A percentile compares a stretch with the other conserved stretches of the same genome.
Evolutionary conservation across 2,888 invertebrate species (phyloP).

Genomic region (Odontomyia ornata): DNA sequence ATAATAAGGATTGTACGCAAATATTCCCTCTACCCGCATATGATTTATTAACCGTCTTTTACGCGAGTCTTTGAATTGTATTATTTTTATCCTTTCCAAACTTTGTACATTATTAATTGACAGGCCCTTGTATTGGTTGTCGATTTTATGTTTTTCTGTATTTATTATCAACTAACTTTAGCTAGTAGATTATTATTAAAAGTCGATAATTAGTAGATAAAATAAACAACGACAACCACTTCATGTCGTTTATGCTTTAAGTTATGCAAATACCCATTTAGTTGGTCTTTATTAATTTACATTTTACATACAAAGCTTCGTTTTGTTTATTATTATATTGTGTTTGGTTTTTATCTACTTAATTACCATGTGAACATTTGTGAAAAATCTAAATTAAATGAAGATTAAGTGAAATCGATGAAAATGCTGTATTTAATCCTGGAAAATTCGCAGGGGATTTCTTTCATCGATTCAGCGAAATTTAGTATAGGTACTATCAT

Average conservation of each 20-base stretch:
- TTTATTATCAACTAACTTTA: conserved; percentile 38
- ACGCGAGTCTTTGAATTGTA: too few species aligned
- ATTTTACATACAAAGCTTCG: background rate
- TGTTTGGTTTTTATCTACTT: background rate
- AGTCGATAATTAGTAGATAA: background rate
- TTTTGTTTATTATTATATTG: background rate
- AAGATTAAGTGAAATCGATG: background rate
- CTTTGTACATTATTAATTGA: background rate
- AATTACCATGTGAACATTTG: background rate
- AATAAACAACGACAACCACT: background rate
- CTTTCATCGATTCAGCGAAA: background rate
- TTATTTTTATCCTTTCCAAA: background rate
- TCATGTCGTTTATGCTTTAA: background rate
- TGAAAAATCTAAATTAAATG: conserved; percentile 21
- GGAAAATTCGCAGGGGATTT: background rate
- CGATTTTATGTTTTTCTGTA: conserved; percentile 18
- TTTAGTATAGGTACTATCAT: background rate
- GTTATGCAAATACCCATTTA: background rate
- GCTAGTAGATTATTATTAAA: background rate
- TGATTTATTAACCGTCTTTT: too few species aligned
- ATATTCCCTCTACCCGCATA: too few species aligned
- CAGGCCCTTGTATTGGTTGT: background rate
- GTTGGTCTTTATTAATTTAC: conserved; percentile 2
- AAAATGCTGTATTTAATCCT: background rate
- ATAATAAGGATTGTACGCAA: background rate